A percentile compares a stretch with the other conserved stretches of the same genome.
These are phyloP conservation scores for Eristalis pertinax DNA, from an alignment of 2,888 invertebrate genomes.

Conservation along the genomic window DNA sequence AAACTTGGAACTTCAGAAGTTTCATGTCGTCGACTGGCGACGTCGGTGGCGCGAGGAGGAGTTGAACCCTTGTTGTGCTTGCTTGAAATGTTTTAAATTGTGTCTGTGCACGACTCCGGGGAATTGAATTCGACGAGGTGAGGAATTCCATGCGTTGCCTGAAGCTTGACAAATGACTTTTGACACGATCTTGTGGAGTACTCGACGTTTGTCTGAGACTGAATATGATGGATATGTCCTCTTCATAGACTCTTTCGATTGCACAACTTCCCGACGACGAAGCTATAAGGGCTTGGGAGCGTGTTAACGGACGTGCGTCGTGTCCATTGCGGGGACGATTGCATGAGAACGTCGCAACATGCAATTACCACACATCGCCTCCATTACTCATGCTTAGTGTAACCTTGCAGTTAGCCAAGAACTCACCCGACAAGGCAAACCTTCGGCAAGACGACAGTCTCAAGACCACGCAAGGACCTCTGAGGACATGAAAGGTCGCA, in stretches of 20 bases:
- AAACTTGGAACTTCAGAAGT: not conserved
- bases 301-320: not conserved
- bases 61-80: conserved; percentile 1
- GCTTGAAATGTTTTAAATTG: conserved; percentile 8
- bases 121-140: not conserved
- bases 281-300: not conserved
- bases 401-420: not conserved
- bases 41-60: conserved; percentile 5
- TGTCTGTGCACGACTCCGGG: conserved; percentile 15
- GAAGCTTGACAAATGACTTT: not conserved
- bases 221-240: not conserved
- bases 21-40: not conserved
- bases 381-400: not conserved
- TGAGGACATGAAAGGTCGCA: too few species aligned
- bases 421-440: not conserved
- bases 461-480: not conserved
- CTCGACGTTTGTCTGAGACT: not conserved
- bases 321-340: not conserved
- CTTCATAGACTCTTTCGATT: not conserved
- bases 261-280: too few species aligned
- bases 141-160: not conserved
- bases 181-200: not conserved
- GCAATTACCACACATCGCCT: not conserved
- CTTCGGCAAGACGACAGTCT: not conserved
- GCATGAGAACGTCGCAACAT: not conserved